Conservation (phyloP, 1,140 invertebrate species). For the Chionoecetes opilio region DNA sequence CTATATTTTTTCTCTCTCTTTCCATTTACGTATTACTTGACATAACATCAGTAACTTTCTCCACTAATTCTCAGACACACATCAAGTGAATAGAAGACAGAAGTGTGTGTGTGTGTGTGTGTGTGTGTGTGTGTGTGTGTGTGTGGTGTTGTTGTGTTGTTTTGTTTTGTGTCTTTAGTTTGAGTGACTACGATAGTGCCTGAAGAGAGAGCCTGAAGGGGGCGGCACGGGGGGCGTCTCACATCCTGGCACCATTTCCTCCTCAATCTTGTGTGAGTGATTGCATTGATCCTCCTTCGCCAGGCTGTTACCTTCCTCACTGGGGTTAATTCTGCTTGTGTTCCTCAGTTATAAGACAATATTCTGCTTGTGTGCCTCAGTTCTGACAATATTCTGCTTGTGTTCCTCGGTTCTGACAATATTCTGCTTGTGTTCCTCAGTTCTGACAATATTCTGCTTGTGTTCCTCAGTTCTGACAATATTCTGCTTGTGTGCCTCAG, state of each 20-base stretch:
- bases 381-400: no score
- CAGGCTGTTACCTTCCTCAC: constrained; percentile 37
- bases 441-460: no score
- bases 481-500: no score
- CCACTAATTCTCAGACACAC: background rate
- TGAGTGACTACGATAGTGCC: background rate
- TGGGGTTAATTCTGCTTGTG: constrained; percentile 44
- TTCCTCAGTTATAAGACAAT: background rate
- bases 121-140: no score
- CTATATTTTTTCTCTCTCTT: background rate
- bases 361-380: no score
- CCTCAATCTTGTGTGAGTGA: constrained; percentile 66
- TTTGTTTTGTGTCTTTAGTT: background rate
- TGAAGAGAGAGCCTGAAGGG: background rate
- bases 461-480: no score
- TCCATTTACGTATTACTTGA: background rate
- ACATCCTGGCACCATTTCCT: constrained; percentile 69
- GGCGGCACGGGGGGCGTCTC: background rate
- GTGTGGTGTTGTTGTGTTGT: no score
- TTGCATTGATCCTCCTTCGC: constrained; percentile 61
- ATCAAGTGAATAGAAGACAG: background rate
- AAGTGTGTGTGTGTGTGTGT: background rate
- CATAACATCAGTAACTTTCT: background rate
- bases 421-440: no score
- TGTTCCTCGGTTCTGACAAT: no score